Evolutionary conservation across 30 jellyfish, hydroid and myxozoan genomes (phyloP).

Genomic region (Sanderia malayensis): DNA sequence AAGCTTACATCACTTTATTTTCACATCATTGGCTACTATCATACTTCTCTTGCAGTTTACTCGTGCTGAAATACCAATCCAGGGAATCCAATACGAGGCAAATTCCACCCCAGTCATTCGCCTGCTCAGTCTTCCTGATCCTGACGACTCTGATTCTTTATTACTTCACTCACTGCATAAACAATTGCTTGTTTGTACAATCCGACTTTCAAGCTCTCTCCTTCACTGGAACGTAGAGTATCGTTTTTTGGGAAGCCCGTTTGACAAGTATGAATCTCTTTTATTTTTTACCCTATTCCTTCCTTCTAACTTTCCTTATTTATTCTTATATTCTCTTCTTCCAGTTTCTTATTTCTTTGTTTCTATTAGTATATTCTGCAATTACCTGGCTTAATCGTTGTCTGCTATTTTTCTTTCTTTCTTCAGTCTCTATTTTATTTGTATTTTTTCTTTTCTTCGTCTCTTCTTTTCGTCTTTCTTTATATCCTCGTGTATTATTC

Average conservation of each 20-base stretch:
- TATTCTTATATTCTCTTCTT: too few relatives aligned
- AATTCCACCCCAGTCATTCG: constrained; percentile 22
- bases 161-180: constrained; percentile 16
- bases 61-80: constrained; percentile 58
- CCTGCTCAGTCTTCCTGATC: constrained; percentile 61
- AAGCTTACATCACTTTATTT: too few relatives aligned
- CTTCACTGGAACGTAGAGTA: constrained; percentile 59
- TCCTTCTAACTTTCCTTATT: too few relatives aligned
- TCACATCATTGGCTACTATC: too few relatives aligned
- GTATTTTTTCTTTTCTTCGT: too few relatives aligned
- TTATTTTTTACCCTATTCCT: neutral
- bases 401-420: too few relatives aligned
- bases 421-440: too few relatives aligned
- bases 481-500: too few relatives aligned
- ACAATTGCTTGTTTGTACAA: constrained; percentile 48
- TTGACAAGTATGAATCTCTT: neutral
- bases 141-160: constrained; percentile 11
- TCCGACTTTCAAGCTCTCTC: constrained; percentile 38
- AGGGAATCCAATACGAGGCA: constrained; percentile 57
- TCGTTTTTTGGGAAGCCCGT: constrained; percentile 51
- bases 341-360: too few relatives aligned
- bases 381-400: too few relatives aligned
- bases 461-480: too few relatives aligned
- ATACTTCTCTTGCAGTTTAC: constrained; percentile 49
- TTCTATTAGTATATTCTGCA: too few relatives aligned